These are phyloP conservation scores for Clanis bilineata DNA, from an alignment of 2,888 invertebrate species.

Conservation along the genomic window DNA sequence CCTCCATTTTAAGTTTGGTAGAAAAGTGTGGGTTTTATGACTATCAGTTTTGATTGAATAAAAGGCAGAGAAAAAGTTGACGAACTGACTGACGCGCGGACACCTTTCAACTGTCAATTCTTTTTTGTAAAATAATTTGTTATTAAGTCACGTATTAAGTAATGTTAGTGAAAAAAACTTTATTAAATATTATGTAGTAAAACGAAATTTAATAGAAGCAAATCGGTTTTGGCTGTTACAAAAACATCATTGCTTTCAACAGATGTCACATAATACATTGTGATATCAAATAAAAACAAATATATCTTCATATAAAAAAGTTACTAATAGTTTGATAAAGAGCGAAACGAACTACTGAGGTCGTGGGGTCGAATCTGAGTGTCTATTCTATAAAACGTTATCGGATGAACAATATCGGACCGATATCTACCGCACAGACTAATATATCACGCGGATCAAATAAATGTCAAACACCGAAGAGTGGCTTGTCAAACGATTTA, in stretches of 20 bases:
- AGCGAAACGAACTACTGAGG: too few relatives aligned
- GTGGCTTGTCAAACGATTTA: too few relatives aligned
- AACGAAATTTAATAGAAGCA: background rate
- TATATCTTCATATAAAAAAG: too few relatives aligned
- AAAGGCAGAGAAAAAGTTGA: background rate
- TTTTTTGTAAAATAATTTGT: background rate
- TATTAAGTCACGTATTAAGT: background rate
- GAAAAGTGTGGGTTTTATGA: background rate
- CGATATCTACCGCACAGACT: too few relatives aligned
- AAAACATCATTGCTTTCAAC: background rate
- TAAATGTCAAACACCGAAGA: too few relatives aligned
- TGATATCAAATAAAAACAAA: too few relatives aligned
- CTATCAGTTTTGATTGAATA: background rate
- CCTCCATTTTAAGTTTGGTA: background rate
- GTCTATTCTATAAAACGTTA: too few relatives aligned
- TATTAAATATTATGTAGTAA: background rate
- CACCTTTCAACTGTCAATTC: background rate
- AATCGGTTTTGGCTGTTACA: background rate
- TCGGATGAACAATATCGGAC: too few relatives aligned
- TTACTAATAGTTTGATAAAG: too few relatives aligned
- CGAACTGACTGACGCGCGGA: background rate
- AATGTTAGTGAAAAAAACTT: background rate
- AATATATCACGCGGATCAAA: too few relatives aligned
- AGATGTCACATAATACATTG: background rate
- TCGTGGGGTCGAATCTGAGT: too few relatives aligned